Conservation (phyloP, 2,888 invertebrate species). For the Trilocha varians region DNA sequence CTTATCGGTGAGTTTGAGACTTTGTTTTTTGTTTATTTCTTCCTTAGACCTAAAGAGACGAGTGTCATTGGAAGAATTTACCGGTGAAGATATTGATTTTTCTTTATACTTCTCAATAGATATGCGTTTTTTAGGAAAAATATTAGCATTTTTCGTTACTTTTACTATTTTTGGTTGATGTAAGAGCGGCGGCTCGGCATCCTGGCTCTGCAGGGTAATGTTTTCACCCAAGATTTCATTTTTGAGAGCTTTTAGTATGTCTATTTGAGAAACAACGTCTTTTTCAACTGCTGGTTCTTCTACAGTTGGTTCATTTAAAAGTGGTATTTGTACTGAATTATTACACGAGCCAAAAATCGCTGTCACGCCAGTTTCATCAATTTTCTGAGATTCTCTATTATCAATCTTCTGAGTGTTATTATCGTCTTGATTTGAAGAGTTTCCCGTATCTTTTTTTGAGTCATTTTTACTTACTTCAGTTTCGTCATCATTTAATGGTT, state of each 20-base stretch:
- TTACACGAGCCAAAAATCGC: background rate
- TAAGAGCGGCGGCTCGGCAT: slow-evolving; percentile 41
- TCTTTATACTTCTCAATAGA: slow-evolving; percentile 66
- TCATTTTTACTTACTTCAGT: background rate
- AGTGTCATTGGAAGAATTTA: slow-evolving; percentile 19
- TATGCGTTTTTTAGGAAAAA: slow-evolving; percentile 54
- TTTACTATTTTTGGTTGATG: slow-evolving; percentile 61
- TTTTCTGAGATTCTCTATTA: background rate
- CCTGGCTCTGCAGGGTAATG: slow-evolving; percentile 33
- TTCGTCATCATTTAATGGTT: slow-evolving; percentile 23
- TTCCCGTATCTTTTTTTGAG: slow-evolving; percentile 1
- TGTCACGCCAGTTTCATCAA: background rate
- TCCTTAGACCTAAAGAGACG: slow-evolving; percentile 20
- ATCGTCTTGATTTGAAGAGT: background rate
- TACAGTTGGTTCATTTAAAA: slow-evolving; percentile 36
- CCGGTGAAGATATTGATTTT: slow-evolving; percentile 27
- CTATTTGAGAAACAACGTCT: slow-evolving; percentile 52
- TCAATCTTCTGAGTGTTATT: background rate
- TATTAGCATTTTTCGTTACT: slow-evolving; percentile 43
- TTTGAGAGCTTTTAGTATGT: slow-evolving; percentile 62
- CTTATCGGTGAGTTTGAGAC: slow-evolving; percentile 60
- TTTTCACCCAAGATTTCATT: slow-evolving; percentile 60
- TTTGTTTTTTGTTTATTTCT: slow-evolving; percentile 42
- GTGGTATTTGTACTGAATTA: slow-evolving; percentile 39
- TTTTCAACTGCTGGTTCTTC: slow-evolving; percentile 25